Conservation (phyloP, 2,888 invertebrate species). For the Chrysodeixis includens region DNA sequence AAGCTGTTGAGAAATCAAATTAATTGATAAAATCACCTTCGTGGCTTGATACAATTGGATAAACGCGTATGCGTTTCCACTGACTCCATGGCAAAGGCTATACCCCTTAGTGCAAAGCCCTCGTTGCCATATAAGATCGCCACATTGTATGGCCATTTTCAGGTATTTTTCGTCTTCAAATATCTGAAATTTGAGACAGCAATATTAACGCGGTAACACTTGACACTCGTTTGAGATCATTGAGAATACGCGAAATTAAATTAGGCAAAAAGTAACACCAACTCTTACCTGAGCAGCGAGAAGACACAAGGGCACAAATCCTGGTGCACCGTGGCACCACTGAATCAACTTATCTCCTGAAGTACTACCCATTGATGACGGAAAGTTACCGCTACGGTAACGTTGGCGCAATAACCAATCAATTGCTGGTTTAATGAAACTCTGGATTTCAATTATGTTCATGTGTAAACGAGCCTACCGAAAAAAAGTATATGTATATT, state of each 20-base stretch:
- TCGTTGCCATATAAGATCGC: slow-evolving; percentile 94
- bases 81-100: slow-evolving; percentile 96
- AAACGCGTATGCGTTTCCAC: slow-evolving; percentile 96
- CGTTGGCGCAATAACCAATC: slow-evolving; percentile 90
- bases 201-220: no score
- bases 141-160: slow-evolving; percentile 91
- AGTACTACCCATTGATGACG: slow-evolving; percentile 92
- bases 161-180: slow-evolving; percentile 92
- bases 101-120: slow-evolving; percentile 95
- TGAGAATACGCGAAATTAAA: no score
- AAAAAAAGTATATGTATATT: neutral
- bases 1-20: neutral
- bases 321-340: slow-evolving; percentile 98
- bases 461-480: slow-evolving; percentile 88
- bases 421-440: slow-evolving; percentile 90
- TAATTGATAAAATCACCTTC: slow-evolving; percentile 79
- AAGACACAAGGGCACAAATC: slow-evolving; percentile 92
- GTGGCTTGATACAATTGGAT: slow-evolving; percentile 94
- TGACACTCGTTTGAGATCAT: no score
- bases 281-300: slow-evolving; percentile 90
- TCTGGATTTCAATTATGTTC: slow-evolving; percentile 87
- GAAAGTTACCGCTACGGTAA: slow-evolving; percentile 92
- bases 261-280: no score
- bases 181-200: slow-evolving; percentile 83
- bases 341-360: slow-evolving; percentile 94